phyloP scores from a whole-genome alignment of 2,888 invertebrate genomes.

The Lochmaea capreae region DNA sequence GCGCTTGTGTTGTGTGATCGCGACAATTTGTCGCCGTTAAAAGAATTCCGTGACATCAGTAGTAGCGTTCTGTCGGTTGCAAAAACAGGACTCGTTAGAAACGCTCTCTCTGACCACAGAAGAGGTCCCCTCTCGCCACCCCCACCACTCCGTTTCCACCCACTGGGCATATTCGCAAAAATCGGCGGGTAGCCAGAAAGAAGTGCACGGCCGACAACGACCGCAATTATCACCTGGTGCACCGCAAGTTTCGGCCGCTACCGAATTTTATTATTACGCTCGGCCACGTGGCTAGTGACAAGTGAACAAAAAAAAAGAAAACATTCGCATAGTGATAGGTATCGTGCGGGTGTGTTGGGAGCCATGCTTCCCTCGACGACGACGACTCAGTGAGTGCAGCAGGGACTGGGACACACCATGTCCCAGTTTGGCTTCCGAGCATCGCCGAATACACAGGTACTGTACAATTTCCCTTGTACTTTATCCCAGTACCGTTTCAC shows the following conservation, averaged over 20 bases:
- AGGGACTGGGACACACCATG: slow-evolving; percentile 71
- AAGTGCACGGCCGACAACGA: slow-evolving; percentile 72
- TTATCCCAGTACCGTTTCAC: not conserved
- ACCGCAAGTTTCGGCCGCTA: slow-evolving; percentile 49
- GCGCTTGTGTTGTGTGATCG: slow-evolving; percentile 66
- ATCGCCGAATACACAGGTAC: slow-evolving; percentile 75
- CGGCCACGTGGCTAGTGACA: slow-evolving; percentile 50
- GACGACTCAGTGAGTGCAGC: slow-evolving; percentile 63
- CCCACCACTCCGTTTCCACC: slow-evolving; percentile 65
- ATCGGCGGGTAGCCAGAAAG: slow-evolving; percentile 63
- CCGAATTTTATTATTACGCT: slow-evolving; percentile 54
- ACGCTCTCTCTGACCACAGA: slow-evolving; percentile 63
- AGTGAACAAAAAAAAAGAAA: slow-evolving; percentile 15
- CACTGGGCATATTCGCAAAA: slow-evolving; percentile 70
- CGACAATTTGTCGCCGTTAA: slow-evolving; percentile 67
- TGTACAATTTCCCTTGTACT: not conserved
- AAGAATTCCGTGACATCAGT: slow-evolving; percentile 67
- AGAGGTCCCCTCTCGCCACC: slow-evolving; percentile 67
- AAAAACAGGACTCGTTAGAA: slow-evolving; percentile 64
- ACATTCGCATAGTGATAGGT: slow-evolving; percentile 33
- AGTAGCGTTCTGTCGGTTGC: slow-evolving; percentile 66
- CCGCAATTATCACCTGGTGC: slow-evolving; percentile 67
- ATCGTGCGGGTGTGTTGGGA: slow-evolving; percentile 57
- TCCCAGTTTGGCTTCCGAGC: slow-evolving; percentile 77
- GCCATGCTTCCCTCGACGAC: slow-evolving; percentile 63